These are phyloP conservation scores for Synergus laeviventris DNA, from an alignment of 2,888 invertebrate species.

Conservation along the genomic window DNA sequence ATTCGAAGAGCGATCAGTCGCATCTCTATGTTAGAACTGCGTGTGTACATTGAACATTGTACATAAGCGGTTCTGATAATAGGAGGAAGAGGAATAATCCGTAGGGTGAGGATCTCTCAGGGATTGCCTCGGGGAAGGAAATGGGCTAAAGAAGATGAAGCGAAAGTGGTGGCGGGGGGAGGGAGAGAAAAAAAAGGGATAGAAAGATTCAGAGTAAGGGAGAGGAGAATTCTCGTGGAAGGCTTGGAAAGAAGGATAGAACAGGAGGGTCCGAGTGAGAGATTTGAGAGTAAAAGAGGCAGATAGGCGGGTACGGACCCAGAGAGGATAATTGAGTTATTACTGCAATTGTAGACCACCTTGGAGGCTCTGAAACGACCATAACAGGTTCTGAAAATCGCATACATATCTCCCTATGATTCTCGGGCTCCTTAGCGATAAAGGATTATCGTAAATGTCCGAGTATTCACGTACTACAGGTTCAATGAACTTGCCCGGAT, in stretches of 20 bases:
- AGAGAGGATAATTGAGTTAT: slow-evolving; percentile 77
- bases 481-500: slow-evolving; percentile 52
- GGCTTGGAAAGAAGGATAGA: slow-evolving; percentile 51
- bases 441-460: slow-evolving; percentile 67
- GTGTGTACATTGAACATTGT: slow-evolving; percentile 31
- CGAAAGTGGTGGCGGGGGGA: slow-evolving; percentile 27
- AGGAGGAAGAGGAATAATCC: slow-evolving; percentile 12
- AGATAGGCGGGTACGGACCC: slow-evolving; percentile 74
- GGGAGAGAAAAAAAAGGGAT: slow-evolving; percentile 45
- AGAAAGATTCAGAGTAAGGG: slow-evolving; percentile 48
- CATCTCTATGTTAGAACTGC: neutral
- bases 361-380: slow-evolving; percentile 74
- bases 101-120: slow-evolving; percentile 1
- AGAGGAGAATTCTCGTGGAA: slow-evolving; percentile 40
- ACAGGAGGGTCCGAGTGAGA: slow-evolving; percentile 70
- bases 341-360: slow-evolving; percentile 77
- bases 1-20: slow-evolving; percentile 23
- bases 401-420: slow-evolving; percentile 70
- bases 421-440: slow-evolving; percentile 71
- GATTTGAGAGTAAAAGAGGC: slow-evolving; percentile 75
- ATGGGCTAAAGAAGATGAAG: slow-evolving; percentile 39
- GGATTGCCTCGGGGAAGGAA: neutral
- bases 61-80: slow-evolving; percentile 24
- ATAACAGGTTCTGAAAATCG: slow-evolving; percentile 75
- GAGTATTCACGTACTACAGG: slow-evolving; percentile 56